Evolutionary conservation across 37 sponge, comb jelly and placozoan genomes (phyloP).

Genomic region (Beroe forskalii): DNA sequence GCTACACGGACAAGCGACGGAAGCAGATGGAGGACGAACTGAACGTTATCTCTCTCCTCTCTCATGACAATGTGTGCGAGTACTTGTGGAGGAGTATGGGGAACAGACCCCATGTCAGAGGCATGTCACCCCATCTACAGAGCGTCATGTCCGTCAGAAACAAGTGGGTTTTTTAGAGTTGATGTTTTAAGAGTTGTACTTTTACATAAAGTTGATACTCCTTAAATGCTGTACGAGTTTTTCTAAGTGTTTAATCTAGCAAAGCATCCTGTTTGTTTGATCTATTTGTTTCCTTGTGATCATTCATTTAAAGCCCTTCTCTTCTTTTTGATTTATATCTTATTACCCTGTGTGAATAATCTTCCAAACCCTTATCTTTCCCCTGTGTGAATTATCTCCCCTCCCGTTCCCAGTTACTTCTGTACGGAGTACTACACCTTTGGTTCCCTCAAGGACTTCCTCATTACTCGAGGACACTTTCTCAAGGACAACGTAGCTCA

Average conservation of each 20-base stretch:
- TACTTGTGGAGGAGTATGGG: constrained; percentile 53
- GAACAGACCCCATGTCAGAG: constrained; percentile 5
- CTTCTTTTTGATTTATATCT: no score
- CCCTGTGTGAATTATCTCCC: no score
- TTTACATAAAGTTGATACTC: no score
- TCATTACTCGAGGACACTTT: constrained; percentile 7
- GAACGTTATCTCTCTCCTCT: constrained; percentile 30
- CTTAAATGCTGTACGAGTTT: no score
- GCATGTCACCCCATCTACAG: constrained; percentile 33
- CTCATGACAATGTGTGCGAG: constrained; percentile 43
- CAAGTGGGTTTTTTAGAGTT: no score
- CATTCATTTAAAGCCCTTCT: no score
- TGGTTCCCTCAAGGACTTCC: constrained; percentile 42
- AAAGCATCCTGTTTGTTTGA: no score
- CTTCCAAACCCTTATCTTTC: no score
- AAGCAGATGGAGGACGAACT: constrained; percentile 34
- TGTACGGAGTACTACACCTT: constrained; percentile 38
- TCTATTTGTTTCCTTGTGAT: no score
- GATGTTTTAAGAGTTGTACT: no score
- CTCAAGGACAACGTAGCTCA: not conserved
- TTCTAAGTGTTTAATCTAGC: no score
- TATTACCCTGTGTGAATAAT: no score
- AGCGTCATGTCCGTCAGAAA: constrained; percentile 41
- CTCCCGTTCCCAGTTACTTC: not conserved
- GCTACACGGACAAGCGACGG: constrained; percentile 33